Conservation (phyloP, 2,797 vertebrate genomes). For the Decapterus maruadsi region DNA sequence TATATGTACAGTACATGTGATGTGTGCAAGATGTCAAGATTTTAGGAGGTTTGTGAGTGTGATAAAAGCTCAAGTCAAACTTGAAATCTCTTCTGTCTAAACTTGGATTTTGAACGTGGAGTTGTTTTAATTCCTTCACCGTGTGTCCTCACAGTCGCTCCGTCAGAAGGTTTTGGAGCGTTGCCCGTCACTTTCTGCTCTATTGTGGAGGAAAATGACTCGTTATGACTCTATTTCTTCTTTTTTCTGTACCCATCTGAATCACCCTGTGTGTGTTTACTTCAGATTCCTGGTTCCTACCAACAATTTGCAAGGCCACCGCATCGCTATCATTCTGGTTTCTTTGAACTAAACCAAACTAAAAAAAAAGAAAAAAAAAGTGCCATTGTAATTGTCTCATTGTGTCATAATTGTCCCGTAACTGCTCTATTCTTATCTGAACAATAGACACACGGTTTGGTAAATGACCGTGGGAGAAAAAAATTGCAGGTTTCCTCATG, state of each 20-base stretch:
- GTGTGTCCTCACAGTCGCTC: neutral
- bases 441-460: neutral
- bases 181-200: neutral
- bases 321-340: conserved; percentile 4
- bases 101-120: neutral
- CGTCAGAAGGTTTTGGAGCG: conserved; percentile 17
- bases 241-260: conserved; percentile 13
- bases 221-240: conserved; percentile 25
- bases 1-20: no score
- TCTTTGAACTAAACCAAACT: neutral
- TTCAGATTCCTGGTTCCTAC: neutral
- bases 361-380: neutral
- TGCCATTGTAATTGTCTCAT: neutral
- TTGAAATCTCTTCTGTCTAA: neutral
- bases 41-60: no score
- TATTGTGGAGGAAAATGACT: conserved; percentile 36
- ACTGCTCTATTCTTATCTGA: neutral
- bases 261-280: conserved; percentile 28
- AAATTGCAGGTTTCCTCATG: conserved; percentile 17
- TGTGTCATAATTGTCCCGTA: neutral
- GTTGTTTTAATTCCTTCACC: conserved; percentile 4
- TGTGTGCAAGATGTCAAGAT: no score
- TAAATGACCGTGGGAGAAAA: neutral
- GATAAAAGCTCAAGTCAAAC: neutral
- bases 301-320: neutral